These are phyloP conservation scores for Xylocampa areola DNA, from an alignment of 2,888 invertebrate genomes.

Conservation along the genomic window DNA sequence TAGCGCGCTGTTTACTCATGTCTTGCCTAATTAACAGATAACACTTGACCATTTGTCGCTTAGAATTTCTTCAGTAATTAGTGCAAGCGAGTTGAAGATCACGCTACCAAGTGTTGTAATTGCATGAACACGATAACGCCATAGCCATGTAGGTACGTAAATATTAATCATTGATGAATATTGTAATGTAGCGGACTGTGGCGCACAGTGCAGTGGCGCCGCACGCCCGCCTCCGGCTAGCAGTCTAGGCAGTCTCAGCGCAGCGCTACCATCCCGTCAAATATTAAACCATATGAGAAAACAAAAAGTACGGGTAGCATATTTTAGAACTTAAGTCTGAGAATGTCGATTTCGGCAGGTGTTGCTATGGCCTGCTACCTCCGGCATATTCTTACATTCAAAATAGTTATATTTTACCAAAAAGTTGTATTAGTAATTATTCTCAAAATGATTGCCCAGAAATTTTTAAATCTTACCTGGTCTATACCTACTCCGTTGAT, in stretches of 20 bases:
- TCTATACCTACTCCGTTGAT: too few relatives aligned
- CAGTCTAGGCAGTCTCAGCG: conserved; percentile 5
- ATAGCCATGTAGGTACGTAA: conserved; percentile 53
- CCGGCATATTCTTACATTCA: too few relatives aligned
- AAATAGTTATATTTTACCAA: too few relatives aligned
- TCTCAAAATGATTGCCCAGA: too few relatives aligned
- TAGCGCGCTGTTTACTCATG: conserved; percentile 22
- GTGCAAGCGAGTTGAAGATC: conserved; percentile 60
- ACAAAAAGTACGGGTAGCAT: conserved; percentile 2
- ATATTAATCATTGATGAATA: conserved; percentile 51
- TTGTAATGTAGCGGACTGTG: conserved; percentile 25
- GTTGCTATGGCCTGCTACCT: too few relatives aligned
- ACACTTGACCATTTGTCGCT: conserved; percentile 61
- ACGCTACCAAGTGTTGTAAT: conserved; percentile 67
- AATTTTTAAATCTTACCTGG: too few relatives aligned
- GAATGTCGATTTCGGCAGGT: conserved; percentile 17
- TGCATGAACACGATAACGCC: conserved; percentile 65
- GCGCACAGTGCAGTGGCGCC: conserved; percentile 10
- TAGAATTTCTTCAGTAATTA: conserved; percentile 58
- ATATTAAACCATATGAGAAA: too few relatives aligned
- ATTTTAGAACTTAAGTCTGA: conserved; percentile 30
- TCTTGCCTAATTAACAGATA: conserved; percentile 59
- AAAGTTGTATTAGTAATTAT: too few relatives aligned
- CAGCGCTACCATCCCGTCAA: too few relatives aligned
- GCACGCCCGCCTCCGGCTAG: conserved; percentile 3